Evolutionary conservation across 2,888 invertebrate genomes (phyloP).

Genomic region (Rhagonycha lutea): DNA sequence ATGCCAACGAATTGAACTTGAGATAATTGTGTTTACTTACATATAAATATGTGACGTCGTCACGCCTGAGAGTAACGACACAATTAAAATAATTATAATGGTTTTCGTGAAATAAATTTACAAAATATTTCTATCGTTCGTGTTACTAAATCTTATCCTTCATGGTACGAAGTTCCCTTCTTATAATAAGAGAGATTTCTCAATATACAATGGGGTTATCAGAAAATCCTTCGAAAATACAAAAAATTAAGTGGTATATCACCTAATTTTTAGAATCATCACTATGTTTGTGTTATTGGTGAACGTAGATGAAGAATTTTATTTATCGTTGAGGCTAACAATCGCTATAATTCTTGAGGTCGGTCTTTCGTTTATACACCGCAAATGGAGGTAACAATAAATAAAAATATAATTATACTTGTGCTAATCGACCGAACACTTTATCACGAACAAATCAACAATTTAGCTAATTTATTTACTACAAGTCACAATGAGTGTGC

Average conservation of each 20-base stretch:
- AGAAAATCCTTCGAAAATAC: neutral
- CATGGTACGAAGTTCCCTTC: too few species aligned
- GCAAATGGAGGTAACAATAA: neutral
- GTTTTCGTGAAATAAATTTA: neutral
- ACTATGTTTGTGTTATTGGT: too few species aligned
- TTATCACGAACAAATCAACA: neutral
- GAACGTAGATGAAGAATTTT: neutral
- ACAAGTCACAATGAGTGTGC: neutral
- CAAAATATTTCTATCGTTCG: neutral
- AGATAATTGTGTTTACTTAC: neutral
- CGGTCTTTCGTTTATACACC: neutral
- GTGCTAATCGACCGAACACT: neutral
- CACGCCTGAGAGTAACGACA: conserved; percentile 1
- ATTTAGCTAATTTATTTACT: neutral
- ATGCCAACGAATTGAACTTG: neutral
- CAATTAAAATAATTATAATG: neutral
- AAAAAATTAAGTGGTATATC: too few species aligned
- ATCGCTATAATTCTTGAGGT: too few species aligned
- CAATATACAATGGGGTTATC: neutral
- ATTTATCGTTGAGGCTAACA: neutral
- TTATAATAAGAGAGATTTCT: neutral
- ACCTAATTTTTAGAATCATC: too few species aligned
- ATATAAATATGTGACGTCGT: neutral
- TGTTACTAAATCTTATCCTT: too few species aligned
- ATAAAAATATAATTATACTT: neutral